A percentile compares a stretch with the other conserved stretches of the same genome.
These are phyloP conservation scores for Brassicogethes aeneus DNA, from an alignment of 2,888 invertebrate species.

Conservation along the genomic window DNA sequence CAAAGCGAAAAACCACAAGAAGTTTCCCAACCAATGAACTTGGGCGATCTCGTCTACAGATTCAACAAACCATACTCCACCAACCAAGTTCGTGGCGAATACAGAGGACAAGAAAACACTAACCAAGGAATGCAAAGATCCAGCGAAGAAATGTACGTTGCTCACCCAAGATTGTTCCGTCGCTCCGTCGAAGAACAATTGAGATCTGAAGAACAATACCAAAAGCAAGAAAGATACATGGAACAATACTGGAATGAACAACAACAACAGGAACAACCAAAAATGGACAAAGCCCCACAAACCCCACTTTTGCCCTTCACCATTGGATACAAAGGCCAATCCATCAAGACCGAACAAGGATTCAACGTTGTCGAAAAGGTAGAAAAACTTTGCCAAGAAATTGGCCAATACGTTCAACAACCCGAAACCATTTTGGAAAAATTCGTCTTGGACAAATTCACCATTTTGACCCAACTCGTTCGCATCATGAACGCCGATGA, in stretches of 20 bases:
- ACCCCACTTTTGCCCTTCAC: slow-evolving; percentile 42
- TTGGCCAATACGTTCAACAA: slow-evolving; percentile 51
- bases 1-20: slow-evolving; percentile 36
- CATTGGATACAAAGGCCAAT: slow-evolving; percentile 42
- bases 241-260: slow-evolving; percentile 9
- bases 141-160: slow-evolving; percentile 3
- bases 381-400: slow-evolving; percentile 43
- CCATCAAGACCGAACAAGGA: slow-evolving; percentile 30
- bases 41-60: slow-evolving; percentile 47
- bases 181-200: slow-evolving; percentile 8
- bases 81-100: slow-evolving; percentile 20
- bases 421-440: slow-evolving; percentile 48
- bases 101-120: slow-evolving; percentile 1
- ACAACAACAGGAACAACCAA: slow-evolving; percentile 36
- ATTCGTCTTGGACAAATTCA: slow-evolving; percentile 55
- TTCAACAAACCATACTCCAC: slow-evolving; percentile 35
- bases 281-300: too few species aligned
- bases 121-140: slow-evolving; percentile 25
- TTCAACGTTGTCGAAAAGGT: slow-evolving; percentile 27
- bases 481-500: slow-evolving; percentile 54
- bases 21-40: slow-evolving; percentile 35
- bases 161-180: slow-evolving; percentile 1
- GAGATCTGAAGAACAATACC: slow-evolving; percentile 21
- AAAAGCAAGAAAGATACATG: slow-evolving; percentile 13
- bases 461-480: slow-evolving; percentile 48